Evolutionary conservation across 2,113 vertebrate genomes (phyloP).

Genomic region (Athene noctua): DNA sequence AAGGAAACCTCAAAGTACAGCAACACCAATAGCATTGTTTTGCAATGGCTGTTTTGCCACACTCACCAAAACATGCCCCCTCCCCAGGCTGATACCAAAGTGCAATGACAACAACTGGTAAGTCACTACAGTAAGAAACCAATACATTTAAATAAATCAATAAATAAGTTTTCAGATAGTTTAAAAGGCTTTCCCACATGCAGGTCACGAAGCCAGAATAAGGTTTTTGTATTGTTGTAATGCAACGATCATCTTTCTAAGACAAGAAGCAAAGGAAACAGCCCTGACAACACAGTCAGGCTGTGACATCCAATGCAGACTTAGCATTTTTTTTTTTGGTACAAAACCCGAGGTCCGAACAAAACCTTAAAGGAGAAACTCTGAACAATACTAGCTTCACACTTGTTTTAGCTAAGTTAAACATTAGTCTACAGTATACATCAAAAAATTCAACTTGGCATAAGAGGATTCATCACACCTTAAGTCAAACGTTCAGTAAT

Average conservation of each 20-base stretch:
- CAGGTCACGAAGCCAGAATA: not conserved
- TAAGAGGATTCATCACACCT: constrained; percentile 66
- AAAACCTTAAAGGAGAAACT: not conserved
- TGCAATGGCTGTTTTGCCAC: not conserved
- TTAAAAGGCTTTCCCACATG: constrained; percentile 11
- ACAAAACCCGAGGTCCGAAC: not conserved
- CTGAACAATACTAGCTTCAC: not conserved
- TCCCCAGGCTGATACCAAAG: not conserved
- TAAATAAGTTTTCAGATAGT: not conserved
- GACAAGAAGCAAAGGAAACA: not conserved
- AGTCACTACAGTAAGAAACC: not conserved
- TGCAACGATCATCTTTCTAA: not conserved
- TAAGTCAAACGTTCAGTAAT: constrained; percentile 46
- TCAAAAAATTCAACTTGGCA: constrained; percentile 13
- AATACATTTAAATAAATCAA: not conserved
- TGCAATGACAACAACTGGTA: not conserved
- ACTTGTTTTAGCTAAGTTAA: not conserved
- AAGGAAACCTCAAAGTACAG: not conserved
- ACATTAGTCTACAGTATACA: constrained; percentile 6
- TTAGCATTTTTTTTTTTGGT: not conserved
- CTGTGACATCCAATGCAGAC: not conserved
- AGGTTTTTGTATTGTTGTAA: not conserved
- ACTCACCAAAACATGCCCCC: not conserved
- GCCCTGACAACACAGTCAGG: not conserved
- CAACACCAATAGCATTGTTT: not conserved